A percentile compares a stretch with the other conserved stretches of the same genome.
phyloP scores from a whole-genome alignment of 2,797 vertebrate species.

The Lateolabrax maculatus region DNA sequence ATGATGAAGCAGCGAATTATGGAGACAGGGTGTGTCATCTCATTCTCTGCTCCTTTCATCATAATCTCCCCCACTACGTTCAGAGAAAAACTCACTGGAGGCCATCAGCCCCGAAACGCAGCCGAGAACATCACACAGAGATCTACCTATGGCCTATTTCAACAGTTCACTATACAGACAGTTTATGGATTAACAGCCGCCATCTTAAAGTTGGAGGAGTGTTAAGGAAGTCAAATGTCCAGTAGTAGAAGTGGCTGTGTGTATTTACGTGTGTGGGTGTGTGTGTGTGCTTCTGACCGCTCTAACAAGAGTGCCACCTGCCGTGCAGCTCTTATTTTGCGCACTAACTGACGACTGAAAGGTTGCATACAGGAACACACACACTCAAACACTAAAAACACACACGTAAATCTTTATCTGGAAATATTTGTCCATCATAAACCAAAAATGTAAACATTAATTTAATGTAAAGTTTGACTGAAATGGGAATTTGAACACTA shows the following conservation, averaged over 20 bases:
- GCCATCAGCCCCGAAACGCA: constrained; percentile 70
- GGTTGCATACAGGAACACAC: constrained; percentile 7
- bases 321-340: constrained; percentile 54
- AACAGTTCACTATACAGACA: constrained; percentile 51
- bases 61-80: constrained; percentile 77
- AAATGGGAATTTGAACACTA: neutral
- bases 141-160: constrained; percentile 78
- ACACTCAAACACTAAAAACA: constrained; percentile 3
- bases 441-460: neutral
- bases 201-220: constrained; percentile 40
- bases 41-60: constrained; percentile 84
- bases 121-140: constrained; percentile 64
- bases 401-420: neutral
- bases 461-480: neutral
- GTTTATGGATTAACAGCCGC: constrained; percentile 54
- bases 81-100: constrained; percentile 78
- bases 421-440: neutral
- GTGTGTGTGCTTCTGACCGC: constrained; percentile 25
- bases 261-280: neutral
- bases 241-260: constrained; percentile 8
- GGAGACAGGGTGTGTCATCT: constrained; percentile 86
- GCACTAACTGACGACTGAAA: constrained; percentile 36
- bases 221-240: constrained; percentile 39
- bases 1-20: constrained; percentile 82
- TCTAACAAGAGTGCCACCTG: constrained; percentile 27